Conservation (phyloP, 1,140 invertebrate species). For the Drosophila ambigua region DNA sequence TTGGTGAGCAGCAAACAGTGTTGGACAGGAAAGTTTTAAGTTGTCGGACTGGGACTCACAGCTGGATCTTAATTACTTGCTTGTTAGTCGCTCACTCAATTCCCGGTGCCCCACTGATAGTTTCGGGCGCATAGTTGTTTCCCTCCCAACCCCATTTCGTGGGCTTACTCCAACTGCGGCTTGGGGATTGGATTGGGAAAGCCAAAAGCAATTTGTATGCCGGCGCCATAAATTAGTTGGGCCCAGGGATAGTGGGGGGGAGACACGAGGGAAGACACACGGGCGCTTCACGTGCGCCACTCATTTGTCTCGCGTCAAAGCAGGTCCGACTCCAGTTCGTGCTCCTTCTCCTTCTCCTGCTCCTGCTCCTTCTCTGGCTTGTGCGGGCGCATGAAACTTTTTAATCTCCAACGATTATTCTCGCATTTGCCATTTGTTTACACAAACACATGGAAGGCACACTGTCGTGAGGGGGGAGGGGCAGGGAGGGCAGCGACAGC, state of each 20-base stretch:
- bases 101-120: background rate
- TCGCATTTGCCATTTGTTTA: conserved; percentile 83
- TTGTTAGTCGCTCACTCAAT: conserved; percentile 18
- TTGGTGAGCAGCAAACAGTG: no score
- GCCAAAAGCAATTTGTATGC: conserved; percentile 70
- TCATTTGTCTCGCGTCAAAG: conserved; percentile 73
- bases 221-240: conserved; percentile 73
- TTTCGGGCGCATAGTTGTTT: conserved; percentile 20
- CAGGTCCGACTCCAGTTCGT: conserved; percentile 23
- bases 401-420: conserved; percentile 83
- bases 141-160: background rate
- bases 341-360: background rate
- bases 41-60: conserved; percentile 7
- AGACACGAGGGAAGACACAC: conserved; percentile 10
- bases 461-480: background rate
- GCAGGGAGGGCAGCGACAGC: background rate
- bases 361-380: background rate
- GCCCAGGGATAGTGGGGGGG: conserved; percentile 17
- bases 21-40: background rate
- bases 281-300: conserved; percentile 73
- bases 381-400: conserved; percentile 76
- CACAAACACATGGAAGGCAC: conserved; percentile 62
- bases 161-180: background rate
- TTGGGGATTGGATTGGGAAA: background rate
- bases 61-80: conserved; percentile 28